These are phyloP conservation scores for Lutra lutra DNA, from an alignment of 2,797 vertebrate genomes.

Conservation along the genomic window DNA sequence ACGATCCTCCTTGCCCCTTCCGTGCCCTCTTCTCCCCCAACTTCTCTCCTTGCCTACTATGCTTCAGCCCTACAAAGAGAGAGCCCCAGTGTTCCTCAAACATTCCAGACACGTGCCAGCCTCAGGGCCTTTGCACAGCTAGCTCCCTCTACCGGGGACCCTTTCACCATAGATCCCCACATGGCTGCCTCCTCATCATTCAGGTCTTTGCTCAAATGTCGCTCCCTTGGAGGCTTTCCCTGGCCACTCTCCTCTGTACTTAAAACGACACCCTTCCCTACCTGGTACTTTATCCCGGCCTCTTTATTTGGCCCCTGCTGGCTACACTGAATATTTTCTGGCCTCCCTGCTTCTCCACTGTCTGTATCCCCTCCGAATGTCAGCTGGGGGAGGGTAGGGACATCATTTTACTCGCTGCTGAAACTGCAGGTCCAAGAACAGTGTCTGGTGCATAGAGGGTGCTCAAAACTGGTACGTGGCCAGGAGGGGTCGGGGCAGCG, in stretches of 20 bases:
- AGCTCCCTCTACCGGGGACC: not conserved
- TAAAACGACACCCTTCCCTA: not conserved
- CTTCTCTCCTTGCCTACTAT: not conserved
- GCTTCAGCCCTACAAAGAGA: not conserved
- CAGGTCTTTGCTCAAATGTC: not conserved
- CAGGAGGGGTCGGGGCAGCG: not conserved
- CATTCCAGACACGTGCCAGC: not conserved
- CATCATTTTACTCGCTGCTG: not conserved
- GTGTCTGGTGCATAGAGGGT: not conserved
- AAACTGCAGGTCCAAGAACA: not conserved
- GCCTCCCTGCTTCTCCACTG: not conserved
- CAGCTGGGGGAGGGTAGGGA: not conserved
- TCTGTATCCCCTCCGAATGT: not conserved
- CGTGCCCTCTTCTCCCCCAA: not conserved
- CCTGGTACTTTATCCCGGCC: not conserved
- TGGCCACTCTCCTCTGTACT: not conserved
- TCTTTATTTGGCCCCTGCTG: not conserved
- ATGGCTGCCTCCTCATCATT: not conserved
- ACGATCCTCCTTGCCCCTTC: not conserved
- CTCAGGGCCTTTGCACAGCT: constrained; percentile 18
- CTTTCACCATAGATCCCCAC: not conserved
- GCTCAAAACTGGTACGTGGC: not conserved
- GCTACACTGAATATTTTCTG: not conserved
- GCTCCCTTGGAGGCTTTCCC: not conserved
- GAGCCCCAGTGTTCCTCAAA: not conserved